Evolutionary conservation across 2,113 vertebrate genomes (phyloP).

Genomic region (Gnathonemus echidnorhynchus): DNA sequence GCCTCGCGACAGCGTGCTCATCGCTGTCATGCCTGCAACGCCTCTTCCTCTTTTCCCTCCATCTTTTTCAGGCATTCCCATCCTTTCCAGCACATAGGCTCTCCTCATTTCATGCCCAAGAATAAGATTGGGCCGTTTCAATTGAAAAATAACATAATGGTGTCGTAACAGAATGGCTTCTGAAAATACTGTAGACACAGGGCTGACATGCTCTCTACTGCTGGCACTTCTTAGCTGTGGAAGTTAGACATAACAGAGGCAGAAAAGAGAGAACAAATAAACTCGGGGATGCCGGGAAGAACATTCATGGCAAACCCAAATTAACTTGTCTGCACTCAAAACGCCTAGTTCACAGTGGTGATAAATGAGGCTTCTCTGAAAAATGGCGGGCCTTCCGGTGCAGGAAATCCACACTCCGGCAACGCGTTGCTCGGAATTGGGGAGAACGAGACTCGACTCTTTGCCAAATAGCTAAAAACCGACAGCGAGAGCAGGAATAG

Average conservation of each 20-base stretch:
- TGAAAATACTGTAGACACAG: neutral
- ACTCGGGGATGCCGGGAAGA: neutral
- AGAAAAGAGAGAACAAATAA: neutral
- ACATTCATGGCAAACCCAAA: neutral
- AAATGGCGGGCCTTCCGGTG: neutral
- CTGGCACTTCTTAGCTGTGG: neutral
- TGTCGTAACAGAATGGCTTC: neutral
- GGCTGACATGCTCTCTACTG: neutral
- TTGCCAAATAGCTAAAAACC: neutral
- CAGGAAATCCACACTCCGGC: neutral
- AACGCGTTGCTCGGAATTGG: neutral
- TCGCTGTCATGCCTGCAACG: neutral
- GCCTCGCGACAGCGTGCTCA: neutral
- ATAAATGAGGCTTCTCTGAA: neutral
- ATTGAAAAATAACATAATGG: neutral
- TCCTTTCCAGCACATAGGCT: neutral
- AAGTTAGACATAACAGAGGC: neutral
- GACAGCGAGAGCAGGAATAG: neutral
- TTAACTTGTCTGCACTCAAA: neutral
- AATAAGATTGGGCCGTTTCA: neutral
- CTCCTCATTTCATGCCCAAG: neutral
- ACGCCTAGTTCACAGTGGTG: neutral
- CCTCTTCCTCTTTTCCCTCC: neutral
- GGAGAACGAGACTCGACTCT: neutral
- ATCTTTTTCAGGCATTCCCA: neutral